Conservation (phyloP, 2,797 vertebrate genomes). For the Fistularia tabacaria region DNA sequence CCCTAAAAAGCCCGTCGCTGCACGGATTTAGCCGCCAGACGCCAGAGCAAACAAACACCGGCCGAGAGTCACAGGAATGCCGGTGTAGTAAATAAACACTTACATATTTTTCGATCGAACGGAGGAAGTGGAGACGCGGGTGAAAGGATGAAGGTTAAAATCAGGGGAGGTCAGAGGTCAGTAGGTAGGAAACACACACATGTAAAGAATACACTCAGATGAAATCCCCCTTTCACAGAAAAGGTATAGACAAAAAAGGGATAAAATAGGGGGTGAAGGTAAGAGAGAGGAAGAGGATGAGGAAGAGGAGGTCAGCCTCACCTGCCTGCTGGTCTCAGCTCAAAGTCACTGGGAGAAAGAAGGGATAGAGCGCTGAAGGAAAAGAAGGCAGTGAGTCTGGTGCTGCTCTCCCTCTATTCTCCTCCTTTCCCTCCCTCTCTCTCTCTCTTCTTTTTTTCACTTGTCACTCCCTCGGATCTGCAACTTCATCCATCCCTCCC, state of each 20-base stretch:
- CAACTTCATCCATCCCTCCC: conserved; percentile 55
- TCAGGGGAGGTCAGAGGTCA: not conserved
- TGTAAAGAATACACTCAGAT: too few species aligned
- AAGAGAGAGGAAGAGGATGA: not conserved
- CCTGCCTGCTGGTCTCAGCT: conserved; percentile 59
- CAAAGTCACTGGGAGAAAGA: conserved; percentile 50
- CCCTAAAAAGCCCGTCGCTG: conserved; percentile 46
- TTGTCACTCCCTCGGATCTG: conserved; percentile 62
- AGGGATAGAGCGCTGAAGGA: conserved; percentile 39
- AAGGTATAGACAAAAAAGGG: not conserved
- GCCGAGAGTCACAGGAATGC: conserved; percentile 41
- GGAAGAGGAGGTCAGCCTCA: conserved; percentile 39
- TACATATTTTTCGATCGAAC: too few species aligned
- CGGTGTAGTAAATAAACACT: too few species aligned
- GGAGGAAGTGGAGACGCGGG: too few species aligned
- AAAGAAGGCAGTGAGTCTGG: conserved; percentile 49
- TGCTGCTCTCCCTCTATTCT: conserved; percentile 62
- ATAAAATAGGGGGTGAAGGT: not conserved
- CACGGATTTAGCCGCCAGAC: conserved; percentile 59
- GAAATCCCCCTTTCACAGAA: too few species aligned
- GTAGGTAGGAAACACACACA: too few species aligned
- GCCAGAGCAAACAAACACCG: conserved; percentile 66
- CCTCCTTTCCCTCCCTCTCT: conserved; percentile 64
- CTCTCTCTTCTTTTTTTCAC: conserved; percentile 20
- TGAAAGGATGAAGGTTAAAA: too few species aligned